A percentile compares a stretch with the other conserved stretches of the same genome.
phyloP scores from a whole-genome alignment of 2,888 invertebrate species.

The Meiosimyza platycephala region DNA sequence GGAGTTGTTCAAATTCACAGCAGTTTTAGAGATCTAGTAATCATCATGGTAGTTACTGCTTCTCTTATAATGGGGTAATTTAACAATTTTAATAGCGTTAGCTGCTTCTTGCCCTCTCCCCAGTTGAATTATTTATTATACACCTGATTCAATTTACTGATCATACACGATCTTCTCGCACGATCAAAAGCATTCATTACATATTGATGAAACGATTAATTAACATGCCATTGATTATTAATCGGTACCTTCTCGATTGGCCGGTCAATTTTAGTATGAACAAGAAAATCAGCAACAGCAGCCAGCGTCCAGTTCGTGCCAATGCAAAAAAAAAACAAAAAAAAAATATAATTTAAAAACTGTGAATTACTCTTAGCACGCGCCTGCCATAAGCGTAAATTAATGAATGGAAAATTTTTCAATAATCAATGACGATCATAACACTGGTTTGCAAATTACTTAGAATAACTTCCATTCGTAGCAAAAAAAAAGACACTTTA shows the following conservation, averaged over 20 bases:
- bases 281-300: conserved; percentile 9
- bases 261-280: neutral
- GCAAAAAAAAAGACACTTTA: no score
- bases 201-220: neutral
- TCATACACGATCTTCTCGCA: neutral
- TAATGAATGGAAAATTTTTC: conserved; percentile 52
- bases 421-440: conserved; percentile 34
- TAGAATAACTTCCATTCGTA: no score
- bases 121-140: no score
- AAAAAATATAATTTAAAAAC: conserved; percentile 19
- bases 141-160: neutral
- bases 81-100: no score
- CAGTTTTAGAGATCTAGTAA: no score
- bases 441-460: neutral
- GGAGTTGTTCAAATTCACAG: neutral
- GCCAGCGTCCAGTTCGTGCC: neutral
- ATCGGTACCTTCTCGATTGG: neutral
- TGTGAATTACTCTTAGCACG: conserved; percentile 47
- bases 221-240: conserved; percentile 4
- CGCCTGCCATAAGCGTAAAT: conserved; percentile 42
- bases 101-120: no score
- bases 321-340: conserved; percentile 1
- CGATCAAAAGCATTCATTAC: neutral
- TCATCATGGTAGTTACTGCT: no score
- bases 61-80: no score